Conservation (phyloP, 2,888 invertebrate species). For the Drosophila koepferae region DNA sequence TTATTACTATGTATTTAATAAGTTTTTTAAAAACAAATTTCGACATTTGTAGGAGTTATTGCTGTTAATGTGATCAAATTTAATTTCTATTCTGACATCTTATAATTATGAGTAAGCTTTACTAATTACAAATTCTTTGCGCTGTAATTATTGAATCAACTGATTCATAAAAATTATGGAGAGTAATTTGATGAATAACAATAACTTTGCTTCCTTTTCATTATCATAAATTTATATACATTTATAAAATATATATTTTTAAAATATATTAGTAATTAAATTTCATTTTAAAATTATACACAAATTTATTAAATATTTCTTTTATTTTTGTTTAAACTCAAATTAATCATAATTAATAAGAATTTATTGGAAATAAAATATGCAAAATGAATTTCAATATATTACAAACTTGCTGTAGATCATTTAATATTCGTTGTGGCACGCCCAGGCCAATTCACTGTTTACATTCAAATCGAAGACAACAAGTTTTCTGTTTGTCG, state of each 20-base stretch:
- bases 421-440: background rate
- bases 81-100: background rate
- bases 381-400: no score
- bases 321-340: no score
- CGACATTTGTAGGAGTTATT: background rate
- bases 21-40: background rate
- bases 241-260: no score
- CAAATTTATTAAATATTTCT: no score
- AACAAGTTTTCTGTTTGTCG: slow-evolving; percentile 39
- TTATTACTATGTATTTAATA: background rate
- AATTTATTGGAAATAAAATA: no score
- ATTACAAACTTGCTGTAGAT: background rate
- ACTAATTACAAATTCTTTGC: background rate
- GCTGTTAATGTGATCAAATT: background rate
- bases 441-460: background rate
- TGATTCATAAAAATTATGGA: background rate
- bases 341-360: no score
- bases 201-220: no score
- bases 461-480: background rate
- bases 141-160: background rate
- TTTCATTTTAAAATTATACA: no score
- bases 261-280: no score
- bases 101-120: background rate
- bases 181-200: no score
- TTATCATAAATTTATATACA: no score